phyloP scores from a whole-genome alignment of 2,888 invertebrate species.

The Xanthostigma xanthostigma region DNA sequence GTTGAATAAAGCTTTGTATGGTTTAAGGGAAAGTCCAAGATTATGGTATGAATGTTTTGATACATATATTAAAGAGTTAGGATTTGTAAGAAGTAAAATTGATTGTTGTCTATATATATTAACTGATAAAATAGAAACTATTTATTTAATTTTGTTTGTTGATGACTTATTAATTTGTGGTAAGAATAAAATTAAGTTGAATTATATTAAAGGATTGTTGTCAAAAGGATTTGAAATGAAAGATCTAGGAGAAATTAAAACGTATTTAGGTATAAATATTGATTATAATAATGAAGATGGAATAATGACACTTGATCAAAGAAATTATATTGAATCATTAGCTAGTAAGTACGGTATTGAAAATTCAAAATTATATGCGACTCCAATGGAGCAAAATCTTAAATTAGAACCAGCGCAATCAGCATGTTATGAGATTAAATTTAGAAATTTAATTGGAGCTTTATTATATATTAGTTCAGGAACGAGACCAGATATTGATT shows the following conservation, averaged over 20 bases:
- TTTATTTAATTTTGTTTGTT: conserved; percentile 6
- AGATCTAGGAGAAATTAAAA: neutral
- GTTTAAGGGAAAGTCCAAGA: conserved; percentile 13
- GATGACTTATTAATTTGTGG: conserved; percentile 6
- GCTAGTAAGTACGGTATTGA: conserved; percentile 14
- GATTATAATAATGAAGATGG: conserved; percentile 13
- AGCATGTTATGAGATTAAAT: conserved; percentile 13
- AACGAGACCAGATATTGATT: conserved; percentile 19
- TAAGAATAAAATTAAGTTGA: neutral
- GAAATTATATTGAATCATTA: conserved; percentile 14
- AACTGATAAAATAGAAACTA: neutral
- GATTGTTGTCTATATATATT: conserved; percentile 8
- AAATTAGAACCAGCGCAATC: conserved; percentile 9
- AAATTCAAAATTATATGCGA: conserved; percentile 14
- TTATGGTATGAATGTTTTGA: conserved; percentile 14
- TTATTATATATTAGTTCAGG: conserved; percentile 18
- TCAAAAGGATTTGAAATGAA: conserved; percentile 3
- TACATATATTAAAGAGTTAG: conserved; percentile 9
- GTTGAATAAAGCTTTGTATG: conserved; percentile 13
- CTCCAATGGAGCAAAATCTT: conserved; percentile 20
- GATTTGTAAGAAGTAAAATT: conserved; percentile 6
- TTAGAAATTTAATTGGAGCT: conserved; percentile 14
- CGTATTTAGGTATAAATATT: conserved; percentile 18
- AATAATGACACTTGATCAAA: conserved; percentile 17
- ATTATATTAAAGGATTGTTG: neutral